Conservation (phyloP, 1,140 invertebrate genomes). For the Lucilia sericata region DNA sequence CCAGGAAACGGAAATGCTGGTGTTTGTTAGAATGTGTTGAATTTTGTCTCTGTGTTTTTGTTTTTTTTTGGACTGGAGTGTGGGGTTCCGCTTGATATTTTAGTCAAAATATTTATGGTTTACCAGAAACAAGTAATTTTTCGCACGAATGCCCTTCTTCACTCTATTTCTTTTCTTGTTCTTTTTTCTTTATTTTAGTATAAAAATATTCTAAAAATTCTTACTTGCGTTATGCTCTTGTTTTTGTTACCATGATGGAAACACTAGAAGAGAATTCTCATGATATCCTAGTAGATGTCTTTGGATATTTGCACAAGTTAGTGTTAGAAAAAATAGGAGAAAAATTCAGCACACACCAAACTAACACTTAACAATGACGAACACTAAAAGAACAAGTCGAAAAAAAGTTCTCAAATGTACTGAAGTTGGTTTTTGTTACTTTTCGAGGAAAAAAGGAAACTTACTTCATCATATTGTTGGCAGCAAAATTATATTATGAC, state of each 20-base stretch:
- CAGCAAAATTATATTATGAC: constrained; percentile 17
- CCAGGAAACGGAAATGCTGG: constrained; percentile 3
- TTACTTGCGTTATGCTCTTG: not conserved
- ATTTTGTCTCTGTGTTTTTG: not conserved
- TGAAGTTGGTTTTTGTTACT: not conserved
- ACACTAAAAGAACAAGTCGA: not conserved
- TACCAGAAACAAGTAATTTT: constrained; percentile 29
- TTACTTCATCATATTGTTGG: constrained; percentile 27
- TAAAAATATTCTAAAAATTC: not conserved
- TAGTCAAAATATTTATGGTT: constrained; percentile 26
- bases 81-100: constrained; percentile 12
- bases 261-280: not conserved
- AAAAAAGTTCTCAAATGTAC: not conserved
- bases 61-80: not conserved
- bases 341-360: not conserved
- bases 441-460: not conserved
- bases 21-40: constrained; percentile 8
- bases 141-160: constrained; percentile 10
- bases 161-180: constrained; percentile 7
- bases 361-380: not conserved
- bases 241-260: not conserved
- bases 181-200: not conserved
- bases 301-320: not conserved
- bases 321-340: not conserved
- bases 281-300: not conserved